Evolutionary conservation across 53 echinoderm and acorn worm species (phyloP).

Genomic region (Echinometra lucunter): DNA sequence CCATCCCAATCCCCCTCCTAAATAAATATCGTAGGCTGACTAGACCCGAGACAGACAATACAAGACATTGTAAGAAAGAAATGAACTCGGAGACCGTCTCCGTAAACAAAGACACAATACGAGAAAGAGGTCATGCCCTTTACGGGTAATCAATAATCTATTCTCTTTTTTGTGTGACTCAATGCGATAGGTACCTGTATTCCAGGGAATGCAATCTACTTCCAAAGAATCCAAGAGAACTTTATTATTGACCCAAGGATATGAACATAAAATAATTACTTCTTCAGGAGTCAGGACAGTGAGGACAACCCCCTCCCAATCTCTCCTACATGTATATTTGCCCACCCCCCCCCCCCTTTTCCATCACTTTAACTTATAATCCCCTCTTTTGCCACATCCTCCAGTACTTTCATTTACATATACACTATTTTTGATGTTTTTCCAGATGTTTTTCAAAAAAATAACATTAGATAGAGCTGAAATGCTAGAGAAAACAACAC

Average conservation of each 20-base stretch:
- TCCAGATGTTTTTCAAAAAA: not conserved
- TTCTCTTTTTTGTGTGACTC: slow-evolving; percentile 27
- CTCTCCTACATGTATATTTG: not conserved
- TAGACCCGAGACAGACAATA: slow-evolving; percentile 9
- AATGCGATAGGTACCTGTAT: slow-evolving; percentile 10
- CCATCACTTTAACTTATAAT: not conserved
- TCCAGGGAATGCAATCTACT: slow-evolving; percentile 4
- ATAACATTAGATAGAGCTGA: too few relatives aligned
- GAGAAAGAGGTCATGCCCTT: slow-evolving; percentile 28
- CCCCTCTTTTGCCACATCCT: not conserved
- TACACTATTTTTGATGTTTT: not conserved
- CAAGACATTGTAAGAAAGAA: slow-evolving; percentile 19
- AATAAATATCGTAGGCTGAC: not conserved
- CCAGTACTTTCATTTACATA: not conserved
- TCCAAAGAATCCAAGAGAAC: not conserved
- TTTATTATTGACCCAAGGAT: slow-evolving; percentile 20
- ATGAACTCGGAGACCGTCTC: not conserved
- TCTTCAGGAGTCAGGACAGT: not conserved
- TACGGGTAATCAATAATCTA: slow-evolving; percentile 4
- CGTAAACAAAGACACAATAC: slow-evolving; percentile 26
- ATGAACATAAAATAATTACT: not conserved
- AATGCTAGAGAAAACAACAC: too few relatives aligned
- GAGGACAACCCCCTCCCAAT: not conserved
- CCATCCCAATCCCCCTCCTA: slow-evolving; percentile 5
- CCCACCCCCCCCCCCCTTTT: not conserved